Evolutionary conservation across 2,797 vertebrate genomes (phyloP), one percentile per base, ranked within the genome.

Genomic region (Sebastes iracundus): DNA sequence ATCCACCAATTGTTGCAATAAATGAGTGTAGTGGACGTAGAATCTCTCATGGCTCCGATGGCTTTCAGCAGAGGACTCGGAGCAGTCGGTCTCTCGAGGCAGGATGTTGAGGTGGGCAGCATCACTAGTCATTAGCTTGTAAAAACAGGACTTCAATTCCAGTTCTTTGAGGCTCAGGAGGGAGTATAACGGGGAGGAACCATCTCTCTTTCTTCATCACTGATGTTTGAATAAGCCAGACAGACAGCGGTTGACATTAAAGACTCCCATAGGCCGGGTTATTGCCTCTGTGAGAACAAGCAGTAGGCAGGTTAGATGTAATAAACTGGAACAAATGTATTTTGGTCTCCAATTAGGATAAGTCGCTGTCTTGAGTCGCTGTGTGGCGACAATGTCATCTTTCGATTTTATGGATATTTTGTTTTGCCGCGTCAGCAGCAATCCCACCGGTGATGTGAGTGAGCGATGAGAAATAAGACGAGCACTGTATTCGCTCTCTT

Each of bases 301-400:
- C 87, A 89, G 72, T 79, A 49, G 80, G 82, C 81, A 82, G 85
- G 90, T 90, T 88, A 75, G 82, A 89, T 80, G 83, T 90, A 92
- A 92, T 92, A 94, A 92, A 92, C 79, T 90, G 87, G 89, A 94
- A 93, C 84, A 91, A 91, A 92, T 91, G 81, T 83, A 86, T 88
- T 87, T 90, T 18, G 16, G 74, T 83, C 83, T 84, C 85, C 81
- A 92, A 87, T 93, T 90, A 92, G 87, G 78, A 86, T 59, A 76
- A 73, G 84, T 82, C 61, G 3, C 71, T 68, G 71, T 84, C 85
- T 80, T 13, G 60, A 84, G 75, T 81, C 27, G 5, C 69, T 68
- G 58, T 59, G 64, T 82, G 77, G 64, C 28, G 16, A 74, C 77
- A 61, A 5, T 71, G 88, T 81, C 89, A 76, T 87, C 83, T 53